These are phyloP conservation scores for Scaptomyza hsui DNA, from an alignment of 1,140 invertebrate species.

Conservation along the genomic window DNA sequence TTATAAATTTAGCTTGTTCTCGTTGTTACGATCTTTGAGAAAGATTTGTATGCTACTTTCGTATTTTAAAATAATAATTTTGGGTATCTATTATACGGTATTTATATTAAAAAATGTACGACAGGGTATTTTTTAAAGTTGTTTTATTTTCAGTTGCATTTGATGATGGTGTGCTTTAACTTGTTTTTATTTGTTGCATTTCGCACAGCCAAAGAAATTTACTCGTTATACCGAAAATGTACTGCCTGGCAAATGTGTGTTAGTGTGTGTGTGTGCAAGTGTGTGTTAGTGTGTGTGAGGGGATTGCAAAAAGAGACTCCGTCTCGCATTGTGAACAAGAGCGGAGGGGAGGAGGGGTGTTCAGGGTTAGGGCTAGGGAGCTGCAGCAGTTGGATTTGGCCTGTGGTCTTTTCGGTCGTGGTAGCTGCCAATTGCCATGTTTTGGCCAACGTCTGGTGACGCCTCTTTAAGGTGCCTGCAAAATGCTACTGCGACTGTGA, in stretches of 20 bases:
- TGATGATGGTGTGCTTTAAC: background rate
- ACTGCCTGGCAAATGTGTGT: conserved; percentile 39
- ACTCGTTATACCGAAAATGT: conserved; percentile 61
- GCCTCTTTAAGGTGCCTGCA: conserved; percentile 30
- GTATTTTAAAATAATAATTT: too few relatives aligned
- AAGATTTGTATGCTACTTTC: too few relatives aligned
- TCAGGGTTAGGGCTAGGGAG: background rate
- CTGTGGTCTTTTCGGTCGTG: conserved; percentile 16
- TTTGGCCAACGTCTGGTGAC: conserved; percentile 28
- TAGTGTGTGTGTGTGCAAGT: conserved; percentile 8
- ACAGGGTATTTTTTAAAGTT: conserved; percentile 14
- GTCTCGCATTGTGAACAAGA: conserved; percentile 11
- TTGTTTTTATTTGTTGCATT: conserved; percentile 73
- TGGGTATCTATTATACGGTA: background rate
- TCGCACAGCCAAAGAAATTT: conserved; percentile 57
- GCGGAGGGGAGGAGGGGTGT: conserved; percentile 7
- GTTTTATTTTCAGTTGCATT: background rate
- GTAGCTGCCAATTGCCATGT: conserved; percentile 50
- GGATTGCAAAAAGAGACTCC: conserved; percentile 2
- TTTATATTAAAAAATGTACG: background rate
- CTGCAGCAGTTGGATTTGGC: conserved; percentile 8
- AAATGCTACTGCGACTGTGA: conserved; percentile 17
- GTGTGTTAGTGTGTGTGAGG: conserved; percentile 29
- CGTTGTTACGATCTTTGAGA: too few relatives aligned
- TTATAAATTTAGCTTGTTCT: too few relatives aligned